Percentiles rank a stretch among this genome's conserved stretches.
Conservation (phyloP, 2,113 vertebrate genomes). For the Macrotis lagotis region DNA sequence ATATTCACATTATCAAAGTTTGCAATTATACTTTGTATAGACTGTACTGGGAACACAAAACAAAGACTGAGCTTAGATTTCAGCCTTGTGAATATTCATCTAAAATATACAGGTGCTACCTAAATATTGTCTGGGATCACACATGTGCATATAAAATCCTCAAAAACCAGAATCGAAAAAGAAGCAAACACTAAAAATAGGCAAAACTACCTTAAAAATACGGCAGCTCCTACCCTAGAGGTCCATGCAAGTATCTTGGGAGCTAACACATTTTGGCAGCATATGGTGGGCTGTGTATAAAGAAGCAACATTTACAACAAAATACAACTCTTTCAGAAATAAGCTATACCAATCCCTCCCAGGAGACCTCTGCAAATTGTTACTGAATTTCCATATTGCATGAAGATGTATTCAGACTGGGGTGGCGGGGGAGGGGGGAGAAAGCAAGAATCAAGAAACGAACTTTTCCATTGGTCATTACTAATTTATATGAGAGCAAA, state of each 20-base stretch:
- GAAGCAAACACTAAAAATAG: conserved; percentile 63
- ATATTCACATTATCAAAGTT: not conserved
- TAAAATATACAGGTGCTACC: conserved; percentile 7
- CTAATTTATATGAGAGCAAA: conserved; percentile 41
- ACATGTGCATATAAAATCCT: not conserved
- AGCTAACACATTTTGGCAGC: conserved; percentile 80
- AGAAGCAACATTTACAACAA: conserved; percentile 81
- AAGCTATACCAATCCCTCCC: conserved; percentile 70
- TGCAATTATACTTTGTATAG: not conserved
- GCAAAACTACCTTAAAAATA: conserved; percentile 75
- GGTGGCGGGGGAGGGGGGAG: conserved; percentile 36
- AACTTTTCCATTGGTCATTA: conserved; percentile 74
- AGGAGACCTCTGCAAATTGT: conserved; percentile 69
- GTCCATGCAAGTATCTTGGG: conserved; percentile 70
- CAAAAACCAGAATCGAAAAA: conserved; percentile 46
- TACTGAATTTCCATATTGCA: conserved; percentile 63
- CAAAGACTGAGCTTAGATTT: not conserved
- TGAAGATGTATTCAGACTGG: conserved; percentile 73
- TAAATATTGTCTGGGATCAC: conserved; percentile 25
- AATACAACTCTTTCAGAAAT: conserved; percentile 78
- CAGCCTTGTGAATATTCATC: not conserved
- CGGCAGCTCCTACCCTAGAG: conserved; percentile 77
- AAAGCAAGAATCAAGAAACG: conserved; percentile 71
- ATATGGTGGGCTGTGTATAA: conserved; percentile 73
- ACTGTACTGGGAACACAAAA: not conserved